These are phyloP conservation scores for Augiades crinisus DNA, from an alignment of 2,888 invertebrate species.

Conservation along the genomic window DNA sequence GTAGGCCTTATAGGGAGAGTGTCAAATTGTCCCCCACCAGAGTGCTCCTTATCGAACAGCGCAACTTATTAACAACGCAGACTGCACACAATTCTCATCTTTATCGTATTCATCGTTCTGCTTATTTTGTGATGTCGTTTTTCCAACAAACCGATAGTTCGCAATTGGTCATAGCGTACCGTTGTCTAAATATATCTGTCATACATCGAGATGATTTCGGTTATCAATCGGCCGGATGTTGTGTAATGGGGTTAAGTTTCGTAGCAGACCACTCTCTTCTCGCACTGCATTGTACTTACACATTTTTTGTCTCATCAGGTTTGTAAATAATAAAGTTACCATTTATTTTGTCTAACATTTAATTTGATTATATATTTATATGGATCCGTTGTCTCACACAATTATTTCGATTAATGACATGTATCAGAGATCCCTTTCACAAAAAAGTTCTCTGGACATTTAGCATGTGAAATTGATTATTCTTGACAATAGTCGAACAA, in stretches of 20 bases:
- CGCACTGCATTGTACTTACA: neutral
- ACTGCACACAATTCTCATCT: neutral
- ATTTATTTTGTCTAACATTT: neutral
- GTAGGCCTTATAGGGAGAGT: slow-evolving; percentile 47
- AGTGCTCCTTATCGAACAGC: slow-evolving; percentile 9
- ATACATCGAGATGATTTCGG: slow-evolving; percentile 43
- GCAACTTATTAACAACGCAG: neutral
- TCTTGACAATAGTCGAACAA: no score
- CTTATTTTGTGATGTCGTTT: slow-evolving; percentile 15
- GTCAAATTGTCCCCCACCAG: slow-evolving; percentile 46
- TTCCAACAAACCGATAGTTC: slow-evolving; percentile 27
- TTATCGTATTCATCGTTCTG: neutral
- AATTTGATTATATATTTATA: no score
- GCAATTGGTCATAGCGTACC: slow-evolving; percentile 30
- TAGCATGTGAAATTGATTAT: no score
- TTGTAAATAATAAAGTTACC: neutral
- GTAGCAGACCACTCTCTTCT: slow-evolving; percentile 14
- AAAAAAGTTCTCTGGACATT: no score
- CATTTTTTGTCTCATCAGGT: no score
- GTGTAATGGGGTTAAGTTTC: slow-evolving; percentile 29
- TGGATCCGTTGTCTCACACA: no score
- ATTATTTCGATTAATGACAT: no score
- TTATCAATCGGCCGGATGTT: slow-evolving; percentile 42
- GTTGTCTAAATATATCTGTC: slow-evolving; percentile 39
- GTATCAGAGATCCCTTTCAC: no score